These are phyloP conservation scores for Drosophila chauvacae DNA, from an alignment of 1,140 invertebrate genomes.

Conservation along the genomic window DNA sequence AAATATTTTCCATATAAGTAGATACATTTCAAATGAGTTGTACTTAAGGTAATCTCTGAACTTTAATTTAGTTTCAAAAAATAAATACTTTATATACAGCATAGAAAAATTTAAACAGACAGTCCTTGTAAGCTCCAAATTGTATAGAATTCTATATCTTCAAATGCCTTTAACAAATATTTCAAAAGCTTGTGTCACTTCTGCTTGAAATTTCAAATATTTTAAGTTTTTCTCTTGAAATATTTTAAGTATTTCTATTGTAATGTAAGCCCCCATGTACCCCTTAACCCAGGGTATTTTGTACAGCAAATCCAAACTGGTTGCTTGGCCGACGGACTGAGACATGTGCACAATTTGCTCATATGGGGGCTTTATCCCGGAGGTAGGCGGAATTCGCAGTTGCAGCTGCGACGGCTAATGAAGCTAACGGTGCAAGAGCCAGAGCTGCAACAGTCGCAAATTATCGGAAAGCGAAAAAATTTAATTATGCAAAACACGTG, in stretches of 20 bases:
- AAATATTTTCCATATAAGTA: neutral
- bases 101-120: no score
- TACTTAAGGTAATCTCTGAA: no score
- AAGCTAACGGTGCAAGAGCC: conserved; percentile 69
- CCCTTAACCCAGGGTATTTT: conserved; percentile 11
- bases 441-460: conserved; percentile 50
- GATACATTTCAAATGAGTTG: no score
- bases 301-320: conserved; percentile 61
- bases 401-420: conserved; percentile 69
- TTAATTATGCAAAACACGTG: conserved; percentile 80
- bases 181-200: neutral
- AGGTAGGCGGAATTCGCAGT: conserved; percentile 58
- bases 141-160: neutral
- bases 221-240: neutral
- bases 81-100: no score
- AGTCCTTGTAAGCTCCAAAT: neutral
- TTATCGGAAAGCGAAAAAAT: conserved; percentile 72
- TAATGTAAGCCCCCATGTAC: neutral
- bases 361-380: conserved; percentile 26
- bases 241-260: neutral
- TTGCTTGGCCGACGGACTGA: conserved; percentile 56
- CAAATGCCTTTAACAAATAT: neutral
- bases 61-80: no score
- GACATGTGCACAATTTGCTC: conserved; percentile 60
- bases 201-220: neutral